Conservation (phyloP, 2,113 vertebrate genomes). For the Steatornis caripensis region DNA sequence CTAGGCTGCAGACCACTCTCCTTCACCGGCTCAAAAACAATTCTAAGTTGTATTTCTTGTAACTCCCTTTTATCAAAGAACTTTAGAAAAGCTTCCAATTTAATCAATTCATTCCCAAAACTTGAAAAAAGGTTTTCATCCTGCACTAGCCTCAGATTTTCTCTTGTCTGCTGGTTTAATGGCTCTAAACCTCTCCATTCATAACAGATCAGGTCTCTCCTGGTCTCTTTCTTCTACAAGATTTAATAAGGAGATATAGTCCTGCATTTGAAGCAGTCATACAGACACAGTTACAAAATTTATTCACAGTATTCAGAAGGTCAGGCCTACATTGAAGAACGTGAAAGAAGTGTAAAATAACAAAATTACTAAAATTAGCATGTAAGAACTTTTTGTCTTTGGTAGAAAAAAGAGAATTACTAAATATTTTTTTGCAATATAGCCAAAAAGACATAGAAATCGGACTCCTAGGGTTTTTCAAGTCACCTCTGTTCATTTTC, state of each 20-base stretch:
- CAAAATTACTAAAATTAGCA: not conserved
- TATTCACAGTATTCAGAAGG: not conserved
- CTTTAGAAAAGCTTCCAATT: not conserved
- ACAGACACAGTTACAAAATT: not conserved
- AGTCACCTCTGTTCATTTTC: not conserved
- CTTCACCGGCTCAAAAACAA: not conserved
- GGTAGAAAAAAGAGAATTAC: not conserved
- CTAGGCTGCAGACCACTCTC: not conserved
- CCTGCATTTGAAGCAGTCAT: not conserved
- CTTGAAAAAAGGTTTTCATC: not conserved
- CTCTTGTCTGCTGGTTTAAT: not conserved
- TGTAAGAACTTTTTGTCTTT: not conserved
- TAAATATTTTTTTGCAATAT: not conserved
- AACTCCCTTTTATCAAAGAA: not conserved
- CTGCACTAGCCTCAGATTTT: not conserved
- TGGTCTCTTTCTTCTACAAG: not conserved
- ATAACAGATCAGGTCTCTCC: not conserved
- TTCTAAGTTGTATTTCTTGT: not conserved
- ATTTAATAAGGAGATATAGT: not conserved
- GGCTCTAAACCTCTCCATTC: not conserved
- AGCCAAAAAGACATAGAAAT: not conserved
- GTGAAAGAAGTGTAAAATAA: not conserved
- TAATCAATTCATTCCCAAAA: not conserved
- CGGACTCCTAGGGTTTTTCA: not conserved
- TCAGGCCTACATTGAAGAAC: not conserved